A percentile compares a stretch with the other conserved stretches of the same genome.
Evolutionary conservation across 2,888 invertebrate species (phyloP).

Genomic region (Drosophila testacea): DNA sequence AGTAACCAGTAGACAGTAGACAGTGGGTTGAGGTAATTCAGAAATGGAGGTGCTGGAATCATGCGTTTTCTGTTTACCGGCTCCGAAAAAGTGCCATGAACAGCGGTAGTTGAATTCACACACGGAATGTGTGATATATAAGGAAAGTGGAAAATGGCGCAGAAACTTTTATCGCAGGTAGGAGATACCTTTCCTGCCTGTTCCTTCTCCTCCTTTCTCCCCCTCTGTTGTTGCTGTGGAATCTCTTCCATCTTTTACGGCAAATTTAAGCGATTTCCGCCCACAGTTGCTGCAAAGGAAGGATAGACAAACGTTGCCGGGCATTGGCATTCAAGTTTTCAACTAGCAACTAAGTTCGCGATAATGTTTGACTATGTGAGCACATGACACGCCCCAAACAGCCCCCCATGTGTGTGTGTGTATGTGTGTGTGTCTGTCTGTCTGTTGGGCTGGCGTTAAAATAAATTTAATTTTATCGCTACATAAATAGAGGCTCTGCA

Average conservation of each 20-base stretch:
- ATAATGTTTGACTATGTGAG: conserved; percentile 76
- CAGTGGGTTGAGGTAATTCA: conserved; percentile 8
- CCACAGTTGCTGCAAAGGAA: conserved; percentile 35
- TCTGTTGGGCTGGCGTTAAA: conserved; percentile 66
- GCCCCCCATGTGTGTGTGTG: conserved; percentile 9
- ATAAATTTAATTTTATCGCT: conserved; percentile 78
- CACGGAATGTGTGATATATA: conserved; percentile 41
- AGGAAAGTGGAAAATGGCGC: conserved; percentile 72
- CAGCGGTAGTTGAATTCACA: conserved; percentile 14
- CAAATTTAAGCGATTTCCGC: conserved; percentile 74
- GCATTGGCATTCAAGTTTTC: conserved; percentile 25
- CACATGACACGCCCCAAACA: conserved; percentile 57
- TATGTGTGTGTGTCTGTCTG: conserved; percentile 2
- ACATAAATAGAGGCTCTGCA: conserved; percentile 69
- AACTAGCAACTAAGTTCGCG: conserved; percentile 60
- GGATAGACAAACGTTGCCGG: conserved; percentile 26
- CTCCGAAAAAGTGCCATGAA: conserved; percentile 19
- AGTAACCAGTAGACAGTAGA: conserved; percentile 2
- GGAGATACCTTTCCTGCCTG: conserved; percentile 52
- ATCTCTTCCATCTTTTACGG: conserved; percentile 53
- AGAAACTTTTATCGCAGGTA: conserved; percentile 78
- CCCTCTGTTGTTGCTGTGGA: conserved; percentile 15
- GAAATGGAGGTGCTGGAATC: conserved; percentile 24
- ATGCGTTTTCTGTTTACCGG: conserved; percentile 37
- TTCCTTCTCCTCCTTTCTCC: neutral